These are phyloP conservation scores for Molossus molossus DNA, from an alignment of 2,797 vertebrate genomes.

Conservation along the genomic window DNA sequence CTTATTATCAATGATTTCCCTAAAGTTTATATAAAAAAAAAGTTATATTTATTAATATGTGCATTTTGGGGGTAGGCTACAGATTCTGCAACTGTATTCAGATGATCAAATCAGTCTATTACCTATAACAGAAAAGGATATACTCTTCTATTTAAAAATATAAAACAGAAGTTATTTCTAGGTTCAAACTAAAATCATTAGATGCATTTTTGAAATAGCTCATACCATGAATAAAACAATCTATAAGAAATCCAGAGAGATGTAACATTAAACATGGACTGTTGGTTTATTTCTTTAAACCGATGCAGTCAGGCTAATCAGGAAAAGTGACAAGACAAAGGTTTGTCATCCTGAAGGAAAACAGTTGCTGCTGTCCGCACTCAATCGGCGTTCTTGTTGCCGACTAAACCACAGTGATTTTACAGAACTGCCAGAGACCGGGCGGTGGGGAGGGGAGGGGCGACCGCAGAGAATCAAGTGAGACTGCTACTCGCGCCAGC, in stretches of 20 bases:
- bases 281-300: not conserved
- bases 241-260: not conserved
- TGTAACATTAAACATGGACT: not conserved
- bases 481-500: not conserved
- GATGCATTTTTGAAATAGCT: not conserved
- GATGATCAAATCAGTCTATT: not conserved
- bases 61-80: not conserved
- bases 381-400: not conserved
- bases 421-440: not conserved
- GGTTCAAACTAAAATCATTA: not conserved
- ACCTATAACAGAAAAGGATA: not conserved
- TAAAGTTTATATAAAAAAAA: not conserved
- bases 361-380: not conserved
- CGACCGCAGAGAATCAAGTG: not conserved
- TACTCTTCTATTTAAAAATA: not conserved
- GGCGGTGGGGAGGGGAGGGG: accelerated
- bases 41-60: not conserved
- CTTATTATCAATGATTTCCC: not conserved
- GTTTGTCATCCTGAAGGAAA: not conserved
- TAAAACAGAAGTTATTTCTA: not conserved
- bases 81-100: not conserved
- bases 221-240: not conserved
- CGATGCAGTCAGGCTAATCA: not conserved
- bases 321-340: not conserved
- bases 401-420: not conserved